Evolutionary conservation across 1,140 invertebrate species (phyloP).

Genomic region (Pinna nobilis): DNA sequence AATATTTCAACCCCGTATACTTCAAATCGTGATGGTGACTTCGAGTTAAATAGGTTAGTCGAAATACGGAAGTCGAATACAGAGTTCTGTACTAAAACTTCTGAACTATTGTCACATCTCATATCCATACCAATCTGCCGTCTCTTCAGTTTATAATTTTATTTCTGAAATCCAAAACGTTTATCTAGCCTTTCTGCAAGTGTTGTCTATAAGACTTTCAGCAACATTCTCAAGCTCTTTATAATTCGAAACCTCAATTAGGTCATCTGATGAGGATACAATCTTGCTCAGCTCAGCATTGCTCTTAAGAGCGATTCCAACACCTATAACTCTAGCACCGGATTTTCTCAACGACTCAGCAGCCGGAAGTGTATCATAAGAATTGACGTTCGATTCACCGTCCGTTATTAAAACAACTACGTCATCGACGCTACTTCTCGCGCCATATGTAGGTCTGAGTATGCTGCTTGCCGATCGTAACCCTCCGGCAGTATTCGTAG

Average conservation of each 20-base stretch:
- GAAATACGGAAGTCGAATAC: no score
- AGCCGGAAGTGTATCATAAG: slow-evolving; percentile 59
- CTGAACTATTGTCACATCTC: no score
- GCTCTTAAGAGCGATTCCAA: slow-evolving; percentile 59
- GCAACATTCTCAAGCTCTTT: slow-evolving; percentile 27
- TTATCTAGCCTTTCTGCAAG: slow-evolving; percentile 39
- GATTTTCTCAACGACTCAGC: slow-evolving; percentile 57
- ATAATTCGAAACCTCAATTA: slow-evolving; percentile 47
- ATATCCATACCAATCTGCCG: no score
- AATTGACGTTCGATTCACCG: slow-evolving; percentile 66
- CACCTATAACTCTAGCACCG: slow-evolving; percentile 53
- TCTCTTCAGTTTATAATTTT: no score
- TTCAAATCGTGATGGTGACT: no score
- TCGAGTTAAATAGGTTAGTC: no score
- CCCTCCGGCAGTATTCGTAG: slow-evolving; percentile 68
- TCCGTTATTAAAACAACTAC: slow-evolving; percentile 67
- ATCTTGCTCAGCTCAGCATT: slow-evolving; percentile 57
- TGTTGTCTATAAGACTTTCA: slow-evolving; percentile 33
- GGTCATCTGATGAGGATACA: slow-evolving; percentile 47
- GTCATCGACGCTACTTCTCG: slow-evolving; percentile 58
- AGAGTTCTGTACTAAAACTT: no score
- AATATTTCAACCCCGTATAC: no score
- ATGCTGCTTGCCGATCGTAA: slow-evolving; percentile 50
- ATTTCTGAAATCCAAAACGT: no score
- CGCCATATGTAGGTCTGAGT: slow-evolving; percentile 49